Base-by-base conservation (phyloP, 1,140 invertebrate genomes). In the Spodoptera frugiperda region DNA sequence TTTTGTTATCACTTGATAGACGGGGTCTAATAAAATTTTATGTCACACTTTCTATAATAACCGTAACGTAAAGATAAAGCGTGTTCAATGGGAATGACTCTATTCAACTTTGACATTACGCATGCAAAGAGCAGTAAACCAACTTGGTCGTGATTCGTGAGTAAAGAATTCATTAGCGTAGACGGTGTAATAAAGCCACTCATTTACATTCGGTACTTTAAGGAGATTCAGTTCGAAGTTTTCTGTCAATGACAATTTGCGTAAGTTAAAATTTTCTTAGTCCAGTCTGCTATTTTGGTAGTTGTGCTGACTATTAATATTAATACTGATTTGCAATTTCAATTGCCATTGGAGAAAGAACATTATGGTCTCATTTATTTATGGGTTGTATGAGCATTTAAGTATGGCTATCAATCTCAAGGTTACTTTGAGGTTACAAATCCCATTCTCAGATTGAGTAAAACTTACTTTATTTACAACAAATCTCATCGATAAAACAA, bases 1-100 rank as follows among this genome's bases (percentile, higher is more conserved):
- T 55, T 74, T 57, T 68, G 49, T 77, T 81, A 83, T 81, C 79
- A 76, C 75, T 71, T 46, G 76, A 54, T 75, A 54, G 59, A 77
- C 48, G 39, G 70, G 61, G 49, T 55, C 65, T 82, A 82, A 82
- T 84, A 82, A 82, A 84, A 84, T 81, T 82, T 82, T 80, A 74
- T 79, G 74, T 81, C 73, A 78, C 79, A 82, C 82, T 79, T 84
- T 81, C 74, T 76, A 76, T 74, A 79, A 78, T 84, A 82, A 80
- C 82, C 75, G 71, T 82, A 80, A 78, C 73, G 48, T 77, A 25
- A 21, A 82, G 81, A 84, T 82, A 84, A 78, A 65, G 72, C 54
- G 79, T 75, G 65, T 55, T 55, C 65, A 55, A 73, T 63, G 61
- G 71, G 55, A 71, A 81, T 76, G 53, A 75, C 74, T 82, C 71